Conservation (phyloP, 2,888 invertebrate genomes). For the Oscheius sp. region DNA sequence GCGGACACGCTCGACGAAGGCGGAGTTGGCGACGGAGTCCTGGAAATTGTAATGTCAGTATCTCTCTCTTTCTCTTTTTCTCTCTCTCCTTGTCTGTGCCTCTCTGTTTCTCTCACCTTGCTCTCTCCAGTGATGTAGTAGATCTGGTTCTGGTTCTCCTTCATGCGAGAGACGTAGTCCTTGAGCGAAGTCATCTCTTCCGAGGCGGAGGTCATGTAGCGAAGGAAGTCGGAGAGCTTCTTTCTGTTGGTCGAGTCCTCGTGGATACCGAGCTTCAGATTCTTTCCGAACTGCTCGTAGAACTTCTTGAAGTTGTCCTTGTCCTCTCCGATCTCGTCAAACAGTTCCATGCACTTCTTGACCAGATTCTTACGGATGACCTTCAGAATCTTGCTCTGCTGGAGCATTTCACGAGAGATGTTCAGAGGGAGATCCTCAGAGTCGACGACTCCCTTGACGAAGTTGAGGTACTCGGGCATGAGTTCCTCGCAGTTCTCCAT, state of each 20-base stretch:
- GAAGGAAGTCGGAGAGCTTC: conserved; percentile 87
- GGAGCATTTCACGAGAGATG: conserved; percentile 98
- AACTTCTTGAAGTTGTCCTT: conserved; percentile 98
- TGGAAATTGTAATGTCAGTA: conserved; percentile 29
- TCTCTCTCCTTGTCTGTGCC: too few species aligned
- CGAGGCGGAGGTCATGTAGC: conserved; percentile 88
- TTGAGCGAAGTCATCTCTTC: conserved; percentile 93
- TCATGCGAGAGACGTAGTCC: conserved; percentile 97
- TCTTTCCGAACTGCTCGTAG: conserved; percentile 96
- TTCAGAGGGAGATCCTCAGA: conserved; percentile 97
- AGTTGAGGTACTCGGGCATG: conserved; percentile 94
- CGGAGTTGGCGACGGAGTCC: conserved; percentile 86
- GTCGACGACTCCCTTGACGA: conserved; percentile 89
- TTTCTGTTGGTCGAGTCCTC: conserved; percentile 94
- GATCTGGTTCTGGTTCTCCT: conserved; percentile 92
- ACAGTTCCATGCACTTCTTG: conserved; percentile 96
- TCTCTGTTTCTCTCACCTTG: not conserved
- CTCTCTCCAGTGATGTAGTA: conserved; percentile 95
- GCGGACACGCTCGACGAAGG: conserved; percentile 96
- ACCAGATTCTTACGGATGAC: conserved; percentile 98
- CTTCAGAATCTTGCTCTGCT: conserved; percentile 98
- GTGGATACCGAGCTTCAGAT: conserved; percentile 85
- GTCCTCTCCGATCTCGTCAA: conserved; percentile 94
- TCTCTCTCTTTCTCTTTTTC: too few species aligned
- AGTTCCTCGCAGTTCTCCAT: conserved; percentile 99